Conservation (phyloP, 2,113 vertebrate genomes). For the Bos taurus region DNA sequence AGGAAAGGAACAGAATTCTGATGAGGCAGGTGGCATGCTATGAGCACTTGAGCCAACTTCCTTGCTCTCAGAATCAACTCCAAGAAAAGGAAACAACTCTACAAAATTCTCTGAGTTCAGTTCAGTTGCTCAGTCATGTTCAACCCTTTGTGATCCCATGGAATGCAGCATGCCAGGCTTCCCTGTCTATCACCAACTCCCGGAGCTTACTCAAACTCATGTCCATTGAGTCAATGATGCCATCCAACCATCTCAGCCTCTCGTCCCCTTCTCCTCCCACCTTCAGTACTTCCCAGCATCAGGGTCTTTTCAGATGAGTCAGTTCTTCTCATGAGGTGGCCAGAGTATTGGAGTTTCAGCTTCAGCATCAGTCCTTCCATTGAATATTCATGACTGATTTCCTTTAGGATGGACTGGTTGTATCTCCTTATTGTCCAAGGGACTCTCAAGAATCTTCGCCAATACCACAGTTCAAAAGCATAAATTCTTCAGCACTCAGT, state of each 20-base stretch:
- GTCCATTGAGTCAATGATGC: neutral
- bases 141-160: neutral
- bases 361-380: neutral
- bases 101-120: neutral
- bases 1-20: neutral
- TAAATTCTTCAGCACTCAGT: accelerated
- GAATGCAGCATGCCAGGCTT: neutral
- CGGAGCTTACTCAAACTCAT: neutral
- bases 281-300: neutral
- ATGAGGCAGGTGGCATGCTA: neutral
- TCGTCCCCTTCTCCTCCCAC: neutral
- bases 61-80: neutral
- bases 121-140: neutral
- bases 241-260: neutral
- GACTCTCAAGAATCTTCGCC: neutral
- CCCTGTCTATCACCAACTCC: neutral
- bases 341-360: neutral
- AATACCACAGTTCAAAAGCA: neutral
- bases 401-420: neutral
- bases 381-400: neutral
- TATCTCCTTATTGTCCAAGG: neutral
- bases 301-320: neutral
- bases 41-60: neutral
- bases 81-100: neutral
- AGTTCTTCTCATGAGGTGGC: neutral